Conservation (phyloP, 2,797 vertebrate genomes). For the Cyclura pinguis region DNA sequence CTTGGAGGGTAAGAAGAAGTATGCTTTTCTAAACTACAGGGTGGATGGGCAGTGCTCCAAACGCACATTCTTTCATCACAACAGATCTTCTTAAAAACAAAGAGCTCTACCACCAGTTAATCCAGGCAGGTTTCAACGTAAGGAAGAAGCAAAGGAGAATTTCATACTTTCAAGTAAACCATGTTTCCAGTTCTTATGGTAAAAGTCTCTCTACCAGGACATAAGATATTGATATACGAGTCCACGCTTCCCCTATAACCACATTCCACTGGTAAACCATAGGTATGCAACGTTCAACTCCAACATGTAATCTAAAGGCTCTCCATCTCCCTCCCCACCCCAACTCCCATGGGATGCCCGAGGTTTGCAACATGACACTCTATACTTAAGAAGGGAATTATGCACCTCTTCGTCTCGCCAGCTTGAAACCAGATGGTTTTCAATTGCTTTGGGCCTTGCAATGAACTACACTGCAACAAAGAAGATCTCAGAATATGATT, state of each 20-base stretch:
- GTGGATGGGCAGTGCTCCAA: neutral
- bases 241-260: constrained; percentile 3
- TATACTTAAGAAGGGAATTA: constrained; percentile 33
- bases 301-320: constrained; percentile 32
- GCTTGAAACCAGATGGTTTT: constrained; percentile 29
- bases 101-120: neutral
- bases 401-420: constrained; percentile 18
- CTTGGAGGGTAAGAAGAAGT: neutral
- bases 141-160: neutral
- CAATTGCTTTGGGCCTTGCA: constrained; percentile 8
- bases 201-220: neutral
- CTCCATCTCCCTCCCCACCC: constrained; percentile 4
- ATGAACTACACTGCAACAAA: constrained; percentile 2
- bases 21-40: neutral
- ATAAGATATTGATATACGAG: constrained; percentile 24
- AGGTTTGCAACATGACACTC: constrained; percentile 40
- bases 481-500: neutral
- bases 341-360: constrained; percentile 2
- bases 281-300: constrained; percentile 21
- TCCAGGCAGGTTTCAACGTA: neutral
- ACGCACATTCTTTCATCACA: constrained; percentile 11
- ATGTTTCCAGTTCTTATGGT: neutral
- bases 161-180: neutral
- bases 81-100: neutral
- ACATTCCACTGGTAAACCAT: constrained; percentile 28